Base-by-base conservation (phyloP, 2,797 vertebrate species). In the Lerista edwardsae region DNA sequence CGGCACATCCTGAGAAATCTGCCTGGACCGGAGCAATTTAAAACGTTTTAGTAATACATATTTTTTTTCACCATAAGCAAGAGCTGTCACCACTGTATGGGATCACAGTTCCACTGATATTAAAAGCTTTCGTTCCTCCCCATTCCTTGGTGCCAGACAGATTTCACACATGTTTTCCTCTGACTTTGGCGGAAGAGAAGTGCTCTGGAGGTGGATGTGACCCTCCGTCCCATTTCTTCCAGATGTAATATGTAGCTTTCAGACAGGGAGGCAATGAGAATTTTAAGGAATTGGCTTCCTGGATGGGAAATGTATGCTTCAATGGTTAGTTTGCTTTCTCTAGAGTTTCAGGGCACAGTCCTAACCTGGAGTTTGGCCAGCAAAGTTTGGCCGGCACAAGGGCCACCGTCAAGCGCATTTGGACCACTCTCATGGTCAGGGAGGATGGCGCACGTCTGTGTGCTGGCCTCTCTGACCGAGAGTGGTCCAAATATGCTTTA, bases 91-190 rank as follows among this genome's bases (percentile, higher is more conserved):
- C 39, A 84, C 65, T 75, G 82, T 83, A 78, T 82, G 64, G 83
- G 72, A 82, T 41, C 55, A 62, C 0, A 69, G 59, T 79, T 87
- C 85, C 67, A 31, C 21, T 29, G 14, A 80, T 85, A 65, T 57
- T 87, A 59, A 73, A 85, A 65, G 87, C 79, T 84, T 83, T 80
- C 57, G 41, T 62, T 44, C 67, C 74, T n/a, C 74, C 59, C 55
- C 29, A 67, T 72, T 73, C 84, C 83, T 65, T 75, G 6, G 51
- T 82, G 69, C 84, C 41, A 88, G 88, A 64, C 11, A n/a, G 34
- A 72, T 51, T 82, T 62, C 57, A 55, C 31, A 29, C 25, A 61
- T 31, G 27, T 4, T 85, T 75, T 25, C 76, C 25, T 27, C 25
- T 39, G 19, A 73, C 36, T 81, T 65, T 79, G 65, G 61, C 1